Percentiles rank a stretch among this genome's conserved stretches.
Evolutionary conservation across 2,797 vertebrate species (phyloP).

Genomic region (Morelia viridis): DNA sequence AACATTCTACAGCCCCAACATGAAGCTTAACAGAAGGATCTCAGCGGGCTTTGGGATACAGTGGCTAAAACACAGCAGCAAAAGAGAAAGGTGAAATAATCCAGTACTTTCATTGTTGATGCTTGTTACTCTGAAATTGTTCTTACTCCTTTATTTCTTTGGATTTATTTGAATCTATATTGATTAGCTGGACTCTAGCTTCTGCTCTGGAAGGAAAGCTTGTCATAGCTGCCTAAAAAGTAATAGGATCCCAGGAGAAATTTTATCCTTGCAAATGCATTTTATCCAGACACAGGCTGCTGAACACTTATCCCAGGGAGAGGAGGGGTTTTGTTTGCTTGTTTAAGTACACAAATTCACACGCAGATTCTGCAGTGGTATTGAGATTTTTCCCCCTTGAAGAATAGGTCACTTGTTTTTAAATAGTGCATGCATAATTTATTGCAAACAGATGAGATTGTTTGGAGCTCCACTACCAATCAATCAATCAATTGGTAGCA

Average conservation of each 20-base stretch:
- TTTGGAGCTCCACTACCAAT: neutral
- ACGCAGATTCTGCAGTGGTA: neutral
- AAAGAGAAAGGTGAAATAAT: conserved; percentile 7
- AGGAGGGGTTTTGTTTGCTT: neutral
- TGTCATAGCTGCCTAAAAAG: conserved; percentile 13
- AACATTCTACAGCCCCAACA: neutral
- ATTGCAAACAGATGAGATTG: neutral
- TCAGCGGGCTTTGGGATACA: neutral
- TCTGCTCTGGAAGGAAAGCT: conserved; percentile 8
- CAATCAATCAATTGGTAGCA: neutral
- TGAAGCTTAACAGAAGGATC: neutral
- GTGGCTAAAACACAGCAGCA: neutral
- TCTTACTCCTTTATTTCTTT: conserved; percentile 6
- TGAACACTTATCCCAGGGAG: conserved; percentile 12
- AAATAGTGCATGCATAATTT: neutral
- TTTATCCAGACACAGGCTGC: conserved; percentile 9
- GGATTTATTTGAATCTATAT: conserved; percentile 24
- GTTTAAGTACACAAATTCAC: neutral
- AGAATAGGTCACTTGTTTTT: neutral
- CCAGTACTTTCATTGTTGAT: neutral
- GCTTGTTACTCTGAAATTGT: conserved; percentile 4
- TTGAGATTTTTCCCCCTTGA: neutral
- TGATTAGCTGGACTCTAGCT: conserved; percentile 9
- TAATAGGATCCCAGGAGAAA: conserved; percentile 36
- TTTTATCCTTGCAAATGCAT: conserved; percentile 7